These are phyloP conservation scores for Ptiloglossa arizonensis DNA, from an alignment of 1,140 invertebrate genomes.

Conservation along the genomic window DNA sequence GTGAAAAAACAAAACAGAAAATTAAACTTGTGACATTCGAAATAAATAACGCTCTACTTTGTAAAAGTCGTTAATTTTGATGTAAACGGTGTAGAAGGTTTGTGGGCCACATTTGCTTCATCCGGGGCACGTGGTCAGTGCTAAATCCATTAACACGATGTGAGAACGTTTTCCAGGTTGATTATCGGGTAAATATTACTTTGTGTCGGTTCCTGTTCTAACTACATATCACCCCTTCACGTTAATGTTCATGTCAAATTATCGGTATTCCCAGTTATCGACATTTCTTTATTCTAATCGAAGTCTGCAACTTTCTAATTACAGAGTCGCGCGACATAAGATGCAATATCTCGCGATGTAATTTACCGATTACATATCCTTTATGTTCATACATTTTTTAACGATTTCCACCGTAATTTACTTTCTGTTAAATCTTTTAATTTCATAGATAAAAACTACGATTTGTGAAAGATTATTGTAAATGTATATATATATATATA, in stretches of 20 bases:
- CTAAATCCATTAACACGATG: constrained; percentile 55
- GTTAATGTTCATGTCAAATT: constrained; percentile 34
- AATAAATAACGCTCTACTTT: constrained; percentile 16
- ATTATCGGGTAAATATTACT: constrained; percentile 65
- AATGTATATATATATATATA: no score
- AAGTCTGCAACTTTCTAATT: constrained; percentile 5
- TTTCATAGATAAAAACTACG: no score
- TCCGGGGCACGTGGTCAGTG: constrained; percentile 50
- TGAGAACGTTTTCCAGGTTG: constrained; percentile 54
- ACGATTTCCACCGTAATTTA: no score
- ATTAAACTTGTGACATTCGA: neutral
- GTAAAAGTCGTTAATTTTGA: constrained; percentile 17
- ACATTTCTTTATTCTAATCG: neutral
- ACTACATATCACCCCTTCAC: constrained; percentile 32
- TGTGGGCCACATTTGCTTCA: constrained; percentile 31
- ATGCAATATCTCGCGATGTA: neutral
- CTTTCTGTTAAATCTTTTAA: no score
- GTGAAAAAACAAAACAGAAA: no score
- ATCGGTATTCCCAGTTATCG: neutral
- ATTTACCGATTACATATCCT: neutral
- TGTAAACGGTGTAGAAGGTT: constrained; percentile 11
- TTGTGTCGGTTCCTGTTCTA: constrained; percentile 66
- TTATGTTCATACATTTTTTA: no score
- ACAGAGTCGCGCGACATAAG: neutral
- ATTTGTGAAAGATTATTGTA: no score